These are phyloP conservation scores for Coendou prehensilis DNA, from an alignment of 2,797 vertebrate species.

Conservation along the genomic window DNA sequence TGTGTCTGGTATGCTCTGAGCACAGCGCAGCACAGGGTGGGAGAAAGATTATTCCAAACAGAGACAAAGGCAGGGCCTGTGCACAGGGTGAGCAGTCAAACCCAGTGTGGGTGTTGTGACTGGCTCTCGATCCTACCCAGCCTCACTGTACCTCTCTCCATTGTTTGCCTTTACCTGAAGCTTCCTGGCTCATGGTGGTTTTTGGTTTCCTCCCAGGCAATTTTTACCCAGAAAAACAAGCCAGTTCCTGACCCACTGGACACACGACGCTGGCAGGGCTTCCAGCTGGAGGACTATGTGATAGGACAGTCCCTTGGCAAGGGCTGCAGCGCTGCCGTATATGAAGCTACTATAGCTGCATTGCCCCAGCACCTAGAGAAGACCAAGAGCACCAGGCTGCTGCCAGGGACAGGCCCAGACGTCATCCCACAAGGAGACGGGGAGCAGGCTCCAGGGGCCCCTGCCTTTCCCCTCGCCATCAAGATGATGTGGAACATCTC, in stretches of 20 bases:
- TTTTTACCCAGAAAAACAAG: constrained; percentile 92
- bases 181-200: neutral
- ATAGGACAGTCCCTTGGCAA: constrained; percentile 95
- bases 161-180: neutral
- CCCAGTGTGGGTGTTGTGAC: neutral
- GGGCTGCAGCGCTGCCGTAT: constrained; percentile 95
- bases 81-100: neutral
- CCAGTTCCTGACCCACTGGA: constrained; percentile 89
- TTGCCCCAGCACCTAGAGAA: fast-evolving
- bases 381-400: fast-evolving
- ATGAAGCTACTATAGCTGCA: constrained; percentile 91
- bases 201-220: constrained; percentile 86
- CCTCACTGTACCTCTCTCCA: neutral
- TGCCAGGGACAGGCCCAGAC: neutral
- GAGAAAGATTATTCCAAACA: neutral
- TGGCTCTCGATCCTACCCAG: neutral
- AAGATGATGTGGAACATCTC: constrained; percentile 99
- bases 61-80: neutral
- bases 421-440: fast-evolving
- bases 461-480: constrained; percentile 93
- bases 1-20: neutral
- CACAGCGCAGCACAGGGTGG: neutral
- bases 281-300: constrained; percentile 94
- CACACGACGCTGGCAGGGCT: constrained; percentile 89
- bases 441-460: neutral